Evolutionary conservation across 37 sponge, comb jelly and placozoan species (phyloP), one percentile per base, ranked within the genome.

Genomic region (Oopsacas minuta): DNA sequence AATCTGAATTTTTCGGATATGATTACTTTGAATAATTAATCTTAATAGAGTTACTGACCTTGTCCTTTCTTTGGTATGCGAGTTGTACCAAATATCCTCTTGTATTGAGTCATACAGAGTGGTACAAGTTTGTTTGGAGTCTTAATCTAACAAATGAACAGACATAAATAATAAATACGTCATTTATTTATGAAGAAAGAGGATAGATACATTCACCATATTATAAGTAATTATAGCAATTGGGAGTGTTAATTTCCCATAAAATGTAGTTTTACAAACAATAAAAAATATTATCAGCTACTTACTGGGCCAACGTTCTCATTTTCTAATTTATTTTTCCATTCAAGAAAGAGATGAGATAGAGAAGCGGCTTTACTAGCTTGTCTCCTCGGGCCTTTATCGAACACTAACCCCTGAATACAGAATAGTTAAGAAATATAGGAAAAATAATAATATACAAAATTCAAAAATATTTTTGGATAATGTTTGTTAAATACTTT

Each of bases 71-170:
- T 92, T 28, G 99, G 99, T 32, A 94, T 90, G 23, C 99, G 81
- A 37, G 91, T 90, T 25, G 99, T 98, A 0, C 95, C 94, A 88
- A 92, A 97, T 38, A 90, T 38, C 38, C 92, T 83, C 86, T 88
- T 69, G 85, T 92, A 97, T 83, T 97, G 98, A 61, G 84, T 82
- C 1, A 91, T 91, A 84, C 98, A 97, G 23, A 94, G 91, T 12
- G 98, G 98, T 23, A 94, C 83, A 0, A 86, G 42, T 20, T 61
- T 61, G 20, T 83, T 82, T 52, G 52, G 85, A 0, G 89, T 53
- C 36, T 91, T 61, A 52, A 93, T 86, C 84, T 89, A 52, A 22
- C 36, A 22, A 5, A 81, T 0, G 37, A 49, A 36, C 0, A 0
- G 36, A 1, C 7, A 10, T 83, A 0, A 52, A 52, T 35, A 84